Percentiles rank a stretch among this genome's conserved stretches.
phyloP scores from a whole-genome alignment of 2,797 vertebrate genomes.

The Zalophus californianus region DNA sequence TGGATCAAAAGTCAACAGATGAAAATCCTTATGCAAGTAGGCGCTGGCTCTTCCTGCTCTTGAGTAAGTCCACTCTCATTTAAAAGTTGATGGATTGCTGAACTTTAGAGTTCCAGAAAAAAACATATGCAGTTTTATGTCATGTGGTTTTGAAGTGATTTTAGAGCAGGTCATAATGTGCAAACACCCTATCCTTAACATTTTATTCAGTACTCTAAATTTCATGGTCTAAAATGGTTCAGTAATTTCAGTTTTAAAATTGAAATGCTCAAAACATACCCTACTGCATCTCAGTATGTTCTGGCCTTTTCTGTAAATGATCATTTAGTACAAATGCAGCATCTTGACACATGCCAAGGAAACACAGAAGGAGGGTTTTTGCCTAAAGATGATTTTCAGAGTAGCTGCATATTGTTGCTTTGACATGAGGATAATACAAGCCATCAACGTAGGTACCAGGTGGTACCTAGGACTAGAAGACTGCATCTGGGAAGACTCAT shows the following conservation, averaged over 20 bases:
- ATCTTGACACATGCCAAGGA: not conserved
- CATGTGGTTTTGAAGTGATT: not conserved
- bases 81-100: not conserved
- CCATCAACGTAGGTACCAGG: not conserved
- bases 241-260: not conserved
- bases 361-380: not conserved
- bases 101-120: not conserved
- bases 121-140: not conserved
- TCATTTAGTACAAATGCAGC: not conserved
- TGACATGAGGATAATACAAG: not conserved
- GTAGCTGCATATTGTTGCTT: not conserved
- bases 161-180: not conserved
- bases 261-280: not conserved
- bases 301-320: not conserved
- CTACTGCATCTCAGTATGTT: not conserved
- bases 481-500: not conserved
- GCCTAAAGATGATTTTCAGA: not conserved
- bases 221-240: not conserved
- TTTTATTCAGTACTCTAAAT: not conserved
- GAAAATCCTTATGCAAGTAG: not conserved
- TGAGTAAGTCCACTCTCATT: not conserved
- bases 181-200: not conserved
- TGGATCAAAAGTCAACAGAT: not conserved
- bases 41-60: not conserved
- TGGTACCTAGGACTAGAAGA: too few relatives aligned